phyloP scores from a whole-genome alignment of 2,113 vertebrate species.

The Tyrannus savana region DNA sequence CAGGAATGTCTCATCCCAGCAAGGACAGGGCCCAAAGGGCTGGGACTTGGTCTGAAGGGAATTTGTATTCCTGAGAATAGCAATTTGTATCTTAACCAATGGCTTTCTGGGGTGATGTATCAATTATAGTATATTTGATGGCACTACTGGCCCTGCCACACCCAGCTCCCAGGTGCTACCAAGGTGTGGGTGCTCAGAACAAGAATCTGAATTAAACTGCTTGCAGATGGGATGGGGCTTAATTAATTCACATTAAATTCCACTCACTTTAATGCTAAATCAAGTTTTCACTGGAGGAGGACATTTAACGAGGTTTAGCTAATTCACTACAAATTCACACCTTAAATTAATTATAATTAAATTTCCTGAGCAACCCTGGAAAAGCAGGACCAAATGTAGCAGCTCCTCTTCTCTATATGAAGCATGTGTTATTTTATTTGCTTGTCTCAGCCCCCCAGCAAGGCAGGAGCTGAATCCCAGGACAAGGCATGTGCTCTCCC shows the following conservation, averaged over 20 bases:
- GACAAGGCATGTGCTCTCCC: neutral
- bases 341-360: neutral
- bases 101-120: rapidly evolving
- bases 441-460: neutral
- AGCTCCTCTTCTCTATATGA: too few species aligned
- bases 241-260: neutral
- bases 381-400: rapidly evolving
- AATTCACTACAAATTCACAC: neutral
- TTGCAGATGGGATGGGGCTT: rapidly evolving
- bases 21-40: rapidly evolving
- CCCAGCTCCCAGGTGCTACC: neutral
- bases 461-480: neutral
- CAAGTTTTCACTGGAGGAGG: neutral
- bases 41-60: neutral
- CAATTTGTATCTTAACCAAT: rapidly evolving
- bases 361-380: neutral
- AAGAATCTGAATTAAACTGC: rapidly evolving
- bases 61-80: neutral
- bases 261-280: neutral
- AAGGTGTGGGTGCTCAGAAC: neutral
- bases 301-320: neutral
- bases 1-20: neutral
- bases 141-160: neutral
- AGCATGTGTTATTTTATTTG: neutral
- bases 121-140: neutral